Percentiles rank a stretch among this genome's conserved stretches.
phyloP scores from a whole-genome alignment of 2,113 vertebrate species.

The Microcebus murinus region DNA sequence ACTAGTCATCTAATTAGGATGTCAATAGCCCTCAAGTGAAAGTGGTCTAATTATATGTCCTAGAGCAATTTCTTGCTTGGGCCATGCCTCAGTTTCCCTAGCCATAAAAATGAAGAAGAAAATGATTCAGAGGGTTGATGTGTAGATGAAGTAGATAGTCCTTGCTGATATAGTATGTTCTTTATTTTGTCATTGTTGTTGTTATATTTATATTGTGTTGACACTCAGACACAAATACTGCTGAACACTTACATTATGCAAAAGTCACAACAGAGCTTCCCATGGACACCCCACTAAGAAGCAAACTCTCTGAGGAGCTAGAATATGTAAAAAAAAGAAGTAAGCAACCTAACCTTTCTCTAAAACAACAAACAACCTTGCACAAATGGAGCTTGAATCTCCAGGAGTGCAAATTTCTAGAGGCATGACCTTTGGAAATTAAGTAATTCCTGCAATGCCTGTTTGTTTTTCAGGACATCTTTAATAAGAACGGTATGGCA shows the following conservation, averaged over 20 bases:
- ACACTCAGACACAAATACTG: neutral
- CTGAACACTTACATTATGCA: neutral
- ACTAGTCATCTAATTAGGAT: neutral
- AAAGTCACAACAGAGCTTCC: conserved; percentile 8
- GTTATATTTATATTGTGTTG: neutral
- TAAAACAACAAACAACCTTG: neutral
- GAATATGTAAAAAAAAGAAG: neutral
- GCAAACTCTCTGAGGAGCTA: neutral
- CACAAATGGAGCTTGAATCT: conserved; percentile 30
- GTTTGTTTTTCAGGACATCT: neutral
- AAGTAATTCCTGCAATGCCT: conserved; percentile 22
- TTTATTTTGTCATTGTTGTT: neutral
- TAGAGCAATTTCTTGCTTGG: neutral
- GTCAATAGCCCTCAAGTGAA: neutral
- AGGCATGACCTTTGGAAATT: conserved; percentile 4
- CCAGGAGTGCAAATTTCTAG: conserved; percentile 46
- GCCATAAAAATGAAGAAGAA: neutral
- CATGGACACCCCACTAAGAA: conserved; percentile 9
- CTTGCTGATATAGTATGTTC: neutral
- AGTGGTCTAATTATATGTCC: neutral
- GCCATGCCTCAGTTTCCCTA: conserved; percentile 51
- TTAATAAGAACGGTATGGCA: neutral
- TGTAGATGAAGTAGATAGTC: neutral
- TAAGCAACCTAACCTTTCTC: neutral
- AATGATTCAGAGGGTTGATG: neutral